phyloP scores from a whole-genome alignment of 2,113 vertebrate genomes.

The Ochotona princeps region DNA sequence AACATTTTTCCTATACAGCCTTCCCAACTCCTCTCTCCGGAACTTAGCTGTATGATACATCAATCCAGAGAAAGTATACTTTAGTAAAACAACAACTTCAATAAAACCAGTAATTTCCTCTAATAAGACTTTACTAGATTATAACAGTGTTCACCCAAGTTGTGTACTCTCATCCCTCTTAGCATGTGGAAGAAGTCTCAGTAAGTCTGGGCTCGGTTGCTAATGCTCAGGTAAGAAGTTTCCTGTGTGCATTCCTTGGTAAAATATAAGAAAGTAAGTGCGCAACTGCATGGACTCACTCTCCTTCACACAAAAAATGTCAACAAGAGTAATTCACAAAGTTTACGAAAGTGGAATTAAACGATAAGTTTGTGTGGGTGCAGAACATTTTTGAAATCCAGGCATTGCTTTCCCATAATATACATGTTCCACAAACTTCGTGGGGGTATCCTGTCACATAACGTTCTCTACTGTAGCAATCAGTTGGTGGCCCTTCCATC shows the following conservation, averaged over 20 bases:
- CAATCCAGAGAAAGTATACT: neutral
- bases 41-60: neutral
- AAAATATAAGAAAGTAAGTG: no score
- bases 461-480: neutral
- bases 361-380: no score
- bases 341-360: no score
- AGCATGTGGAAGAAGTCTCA: neutral
- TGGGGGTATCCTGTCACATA: neutral
- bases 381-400: no score
- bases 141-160: neutral
- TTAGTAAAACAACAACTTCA: neutral
- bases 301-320: no score
- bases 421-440: no score
- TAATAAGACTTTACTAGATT: neutral
- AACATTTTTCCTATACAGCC: neutral
- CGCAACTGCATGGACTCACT: no score
- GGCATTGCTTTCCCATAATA: no score
- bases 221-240: no score
- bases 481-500: neutral
- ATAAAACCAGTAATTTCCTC: neutral
- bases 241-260: neutral
- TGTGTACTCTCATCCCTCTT: neutral
- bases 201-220: no score
- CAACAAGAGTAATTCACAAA: no score
- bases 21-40: neutral